These are phyloP conservation scores for Scaptomyza parva DNA, from an alignment of 2,888 invertebrate species.

Conservation along the genomic window DNA sequence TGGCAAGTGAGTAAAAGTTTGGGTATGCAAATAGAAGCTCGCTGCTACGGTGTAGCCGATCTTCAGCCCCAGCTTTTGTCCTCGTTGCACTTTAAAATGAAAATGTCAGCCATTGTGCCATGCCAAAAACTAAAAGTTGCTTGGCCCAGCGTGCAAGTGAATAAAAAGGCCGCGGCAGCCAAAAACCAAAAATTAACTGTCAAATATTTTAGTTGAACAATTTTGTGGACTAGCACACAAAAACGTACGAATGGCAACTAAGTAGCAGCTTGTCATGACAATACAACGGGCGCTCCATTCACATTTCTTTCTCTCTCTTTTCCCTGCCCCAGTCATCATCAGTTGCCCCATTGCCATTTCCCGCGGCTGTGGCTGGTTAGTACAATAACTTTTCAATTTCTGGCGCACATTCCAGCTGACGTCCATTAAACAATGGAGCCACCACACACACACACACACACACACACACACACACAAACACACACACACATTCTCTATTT, in stretches of 20 bases:
- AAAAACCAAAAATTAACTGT: constrained; percentile 75
- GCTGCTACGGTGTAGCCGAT: constrained; percentile 23
- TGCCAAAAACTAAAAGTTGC: too few relatives aligned
- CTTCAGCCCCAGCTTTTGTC: constrained; percentile 17
- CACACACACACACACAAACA: constrained; percentile 20
- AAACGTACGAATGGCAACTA: constrained; percentile 35
- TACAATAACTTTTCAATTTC: constrained; percentile 79
- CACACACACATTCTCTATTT: constrained; percentile 60
- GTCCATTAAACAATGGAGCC: constrained; percentile 76
- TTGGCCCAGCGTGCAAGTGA: constrained; percentile 29
- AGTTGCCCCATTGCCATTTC: constrained; percentile 12
- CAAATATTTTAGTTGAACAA: constrained; percentile 78
- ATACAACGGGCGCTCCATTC: constrained; percentile 32
- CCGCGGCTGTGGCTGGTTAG: constrained; percentile 50
- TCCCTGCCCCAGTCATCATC: background rate
- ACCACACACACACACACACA: constrained; percentile 30
- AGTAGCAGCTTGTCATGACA: constrained; percentile 74
- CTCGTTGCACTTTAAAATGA: constrained; percentile 3
- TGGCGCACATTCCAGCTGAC: constrained; percentile 80
- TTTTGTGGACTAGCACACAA: constrained; percentile 60
- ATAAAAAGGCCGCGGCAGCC: constrained; percentile 53
- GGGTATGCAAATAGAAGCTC: constrained; percentile 21
- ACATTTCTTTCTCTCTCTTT: background rate
- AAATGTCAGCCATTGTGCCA: constrained; percentile 39
- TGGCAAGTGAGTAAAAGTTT: constrained; percentile 8